These are phyloP conservation scores for Yponomeuta cagnagella DNA, from an alignment of 2,888 invertebrate genomes.

Conservation along the genomic window DNA sequence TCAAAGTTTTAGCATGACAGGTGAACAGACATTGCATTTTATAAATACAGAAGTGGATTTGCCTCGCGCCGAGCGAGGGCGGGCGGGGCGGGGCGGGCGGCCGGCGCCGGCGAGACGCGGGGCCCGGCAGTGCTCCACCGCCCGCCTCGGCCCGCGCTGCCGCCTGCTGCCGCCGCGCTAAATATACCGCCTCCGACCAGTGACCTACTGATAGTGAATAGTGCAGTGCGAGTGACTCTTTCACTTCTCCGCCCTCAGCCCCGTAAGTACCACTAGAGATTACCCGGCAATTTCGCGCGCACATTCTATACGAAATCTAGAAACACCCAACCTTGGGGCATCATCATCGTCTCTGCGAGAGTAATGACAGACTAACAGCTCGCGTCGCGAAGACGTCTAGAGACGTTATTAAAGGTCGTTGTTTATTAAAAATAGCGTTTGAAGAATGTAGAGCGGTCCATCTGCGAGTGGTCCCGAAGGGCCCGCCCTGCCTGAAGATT, in stretches of 20 bases:
- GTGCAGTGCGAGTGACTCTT: slow-evolving; percentile 43
- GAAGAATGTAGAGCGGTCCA: slow-evolving; percentile 33
- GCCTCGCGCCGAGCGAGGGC: slow-evolving; percentile 30
- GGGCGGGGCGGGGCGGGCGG: slow-evolving; percentile 47
- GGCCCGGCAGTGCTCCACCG: slow-evolving; percentile 36
- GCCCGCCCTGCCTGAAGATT: slow-evolving; percentile 31
- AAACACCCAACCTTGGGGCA: slow-evolving; percentile 58
- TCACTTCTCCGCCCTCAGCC: slow-evolving; percentile 19
- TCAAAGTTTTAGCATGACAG: not conserved
- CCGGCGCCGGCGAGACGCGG: slow-evolving; percentile 37
- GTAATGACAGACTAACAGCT: slow-evolving; percentile 7
- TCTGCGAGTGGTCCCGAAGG: slow-evolving; percentile 39
- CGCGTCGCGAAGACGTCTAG: slow-evolving; percentile 19
- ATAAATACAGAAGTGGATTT: not conserved
- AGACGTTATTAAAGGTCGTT: slow-evolving; percentile 26
- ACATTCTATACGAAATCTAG: slow-evolving; percentile 45
- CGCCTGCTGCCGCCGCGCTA: slow-evolving; percentile 45
- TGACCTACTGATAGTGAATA: slow-evolving; percentile 64
- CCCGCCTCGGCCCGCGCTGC: slow-evolving; percentile 45
- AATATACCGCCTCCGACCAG: slow-evolving; percentile 48
- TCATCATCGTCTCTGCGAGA: slow-evolving; percentile 26
- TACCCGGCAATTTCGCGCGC: slow-evolving; percentile 52
- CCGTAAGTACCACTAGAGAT: slow-evolving; percentile 49
- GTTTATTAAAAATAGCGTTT: slow-evolving; percentile 30
- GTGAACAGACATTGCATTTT: not conserved